These are phyloP conservation scores for Lordiphosa mommai DNA, from an alignment of 1,140 invertebrate species.

Conservation along the genomic window DNA sequence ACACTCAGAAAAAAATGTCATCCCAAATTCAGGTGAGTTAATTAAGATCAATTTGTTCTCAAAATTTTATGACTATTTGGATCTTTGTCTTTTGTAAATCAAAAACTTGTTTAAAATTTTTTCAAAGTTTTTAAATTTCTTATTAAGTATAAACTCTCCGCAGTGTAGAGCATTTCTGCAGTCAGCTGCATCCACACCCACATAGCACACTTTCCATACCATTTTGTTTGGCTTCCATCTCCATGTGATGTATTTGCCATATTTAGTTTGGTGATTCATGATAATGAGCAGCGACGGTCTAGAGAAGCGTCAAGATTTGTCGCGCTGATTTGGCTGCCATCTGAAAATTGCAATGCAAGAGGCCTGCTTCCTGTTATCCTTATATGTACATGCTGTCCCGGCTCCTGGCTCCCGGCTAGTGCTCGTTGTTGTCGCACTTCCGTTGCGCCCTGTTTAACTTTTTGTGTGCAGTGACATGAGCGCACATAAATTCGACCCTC, in stretches of 20 bases:
- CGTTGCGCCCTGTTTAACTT: conserved; percentile 74
- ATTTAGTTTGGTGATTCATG: conserved; percentile 60
- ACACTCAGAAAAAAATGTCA: too few relatives aligned
- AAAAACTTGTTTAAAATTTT: too few relatives aligned
- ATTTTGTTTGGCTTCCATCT: not conserved
- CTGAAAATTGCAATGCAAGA: conserved; percentile 45
- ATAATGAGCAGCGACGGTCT: conserved; percentile 31
- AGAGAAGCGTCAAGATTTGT: conserved; percentile 24
- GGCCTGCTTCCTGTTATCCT: conserved; percentile 44
- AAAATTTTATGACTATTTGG: too few relatives aligned
- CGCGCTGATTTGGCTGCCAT: conserved; percentile 40
- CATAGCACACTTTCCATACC: too few relatives aligned
- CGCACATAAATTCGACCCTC: conserved; percentile 64
- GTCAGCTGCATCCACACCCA: too few relatives aligned
- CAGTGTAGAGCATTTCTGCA: too few relatives aligned
- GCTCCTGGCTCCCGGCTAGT: not conserved
- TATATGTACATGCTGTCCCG: conserved; percentile 3
- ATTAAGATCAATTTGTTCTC: too few relatives aligned
- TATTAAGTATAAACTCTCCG: too few relatives aligned
- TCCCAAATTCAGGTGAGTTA: too few relatives aligned
- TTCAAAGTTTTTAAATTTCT: too few relatives aligned
- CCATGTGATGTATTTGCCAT: conserved; percentile 12
- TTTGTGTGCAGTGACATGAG: conserved; percentile 74
- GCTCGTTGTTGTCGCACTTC: conserved; percentile 63
- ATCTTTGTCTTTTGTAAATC: too few relatives aligned